Percentiles rank a stretch among this genome's conserved stretches.
phyloP scores from a whole-genome alignment of 2,113 vertebrate genomes.

The Atlantisia rogersi region DNA sequence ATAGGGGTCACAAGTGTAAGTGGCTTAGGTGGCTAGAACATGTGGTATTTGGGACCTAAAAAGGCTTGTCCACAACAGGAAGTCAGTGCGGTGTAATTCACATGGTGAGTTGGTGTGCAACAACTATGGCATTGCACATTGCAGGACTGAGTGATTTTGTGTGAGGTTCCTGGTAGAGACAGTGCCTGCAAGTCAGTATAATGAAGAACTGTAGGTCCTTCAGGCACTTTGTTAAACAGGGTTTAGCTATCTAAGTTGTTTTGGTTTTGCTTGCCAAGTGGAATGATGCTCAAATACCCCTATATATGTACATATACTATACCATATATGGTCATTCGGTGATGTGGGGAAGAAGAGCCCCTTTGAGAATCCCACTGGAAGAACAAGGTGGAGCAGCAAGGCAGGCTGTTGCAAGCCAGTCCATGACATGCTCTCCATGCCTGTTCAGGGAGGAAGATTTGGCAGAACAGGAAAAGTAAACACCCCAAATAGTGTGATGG shows the following conservation, averaged over 20 bases:
- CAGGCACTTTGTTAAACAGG: background rate
- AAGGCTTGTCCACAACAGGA: background rate
- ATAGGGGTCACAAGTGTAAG: background rate
- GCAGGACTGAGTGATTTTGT: background rate
- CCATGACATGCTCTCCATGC: background rate
- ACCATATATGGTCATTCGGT: rapidly evolving
- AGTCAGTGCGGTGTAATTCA: rapidly evolving
- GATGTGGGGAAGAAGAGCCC: background rate
- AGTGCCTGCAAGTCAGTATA: background rate
- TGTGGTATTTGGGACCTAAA: background rate
- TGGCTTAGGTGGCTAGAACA: background rate
- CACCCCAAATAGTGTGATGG: rapidly evolving
- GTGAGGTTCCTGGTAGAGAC: background rate
- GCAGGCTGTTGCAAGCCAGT: background rate
- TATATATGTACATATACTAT: background rate
- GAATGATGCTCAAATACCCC: background rate
- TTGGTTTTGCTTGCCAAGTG: background rate
- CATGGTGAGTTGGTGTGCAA: rapidly evolving
- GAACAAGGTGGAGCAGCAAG: rapidly evolving
- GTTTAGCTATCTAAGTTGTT: background rate
- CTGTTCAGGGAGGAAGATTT: background rate
- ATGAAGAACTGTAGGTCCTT: background rate
- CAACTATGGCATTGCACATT: rapidly evolving
- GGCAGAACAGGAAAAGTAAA: background rate
- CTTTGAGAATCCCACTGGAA: background rate